phyloP scores from a whole-genome alignment of 2,888 invertebrate species.

The Agapostemon virescens region DNA sequence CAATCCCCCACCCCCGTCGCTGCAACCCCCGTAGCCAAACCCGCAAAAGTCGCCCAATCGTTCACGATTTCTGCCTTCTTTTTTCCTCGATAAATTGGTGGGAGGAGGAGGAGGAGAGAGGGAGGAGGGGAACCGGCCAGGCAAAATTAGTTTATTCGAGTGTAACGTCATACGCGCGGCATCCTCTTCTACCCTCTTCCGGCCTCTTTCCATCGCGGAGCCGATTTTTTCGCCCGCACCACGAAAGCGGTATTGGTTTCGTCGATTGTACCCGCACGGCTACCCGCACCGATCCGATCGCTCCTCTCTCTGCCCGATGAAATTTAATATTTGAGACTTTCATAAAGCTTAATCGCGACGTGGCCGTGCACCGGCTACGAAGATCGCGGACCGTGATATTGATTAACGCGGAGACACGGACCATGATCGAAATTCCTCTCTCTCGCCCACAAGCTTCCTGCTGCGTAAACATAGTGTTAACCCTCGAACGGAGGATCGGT shows the following conservation, averaged over 20 bases:
- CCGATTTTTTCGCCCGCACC: slow-evolving; percentile 17
- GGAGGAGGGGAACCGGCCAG: slow-evolving; percentile 25
- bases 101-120: no score
- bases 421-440: neutral
- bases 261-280: slow-evolving; percentile 27
- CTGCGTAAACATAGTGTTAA: no score
- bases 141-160: slow-evolving; percentile 64
- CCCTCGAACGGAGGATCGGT: no score
- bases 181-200: slow-evolving; percentile 10
- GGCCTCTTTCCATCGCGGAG: slow-evolving; percentile 16
- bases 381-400: slow-evolving; percentile 35
- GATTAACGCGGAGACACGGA: slow-evolving; percentile 33
- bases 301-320: slow-evolving; percentile 21
- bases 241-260: slow-evolving; percentile 54
- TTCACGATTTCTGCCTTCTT: slow-evolving; percentile 38
- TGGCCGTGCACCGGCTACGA: neutral
- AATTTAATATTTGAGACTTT: slow-evolving; percentile 59
- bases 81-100: slow-evolving; percentile 63
- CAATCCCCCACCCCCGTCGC: slow-evolving; percentile 19
- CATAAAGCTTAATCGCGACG: slow-evolving; percentile 46
- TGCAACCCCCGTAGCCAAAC: neutral
- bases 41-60: slow-evolving; percentile 44
- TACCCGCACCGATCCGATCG: slow-evolving; percentile 1
- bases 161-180: slow-evolving; percentile 52
- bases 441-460: neutral